A percentile compares a stretch with the other conserved stretches of the same genome.
phyloP scores from a whole-genome alignment of 1,140 invertebrate species.

The Platorchestia sp. region DNA sequence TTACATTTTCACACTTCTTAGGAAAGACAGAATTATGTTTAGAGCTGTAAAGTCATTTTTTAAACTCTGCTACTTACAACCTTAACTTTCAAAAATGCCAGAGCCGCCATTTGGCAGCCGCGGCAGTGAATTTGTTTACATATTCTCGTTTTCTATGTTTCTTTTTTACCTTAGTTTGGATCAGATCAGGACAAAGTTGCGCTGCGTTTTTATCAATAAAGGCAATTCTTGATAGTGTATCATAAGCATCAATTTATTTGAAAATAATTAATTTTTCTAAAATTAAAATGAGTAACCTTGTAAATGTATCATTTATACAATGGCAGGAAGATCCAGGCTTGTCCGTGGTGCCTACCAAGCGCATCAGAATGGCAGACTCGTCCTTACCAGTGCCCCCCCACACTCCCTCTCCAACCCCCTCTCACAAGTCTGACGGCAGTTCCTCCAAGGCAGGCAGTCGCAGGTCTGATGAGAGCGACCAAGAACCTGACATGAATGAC shows the following conservation, averaged over 20 bases:
- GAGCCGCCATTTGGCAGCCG: too few species aligned
- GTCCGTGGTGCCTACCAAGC: slow-evolving; percentile 22
- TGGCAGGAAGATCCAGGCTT: neutral
- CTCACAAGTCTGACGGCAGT: slow-evolving; percentile 52
- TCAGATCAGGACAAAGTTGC: neutral
- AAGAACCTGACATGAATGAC: slow-evolving; percentile 60
- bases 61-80: too few species aligned
- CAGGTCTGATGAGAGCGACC: slow-evolving; percentile 57
- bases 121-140: neutral
- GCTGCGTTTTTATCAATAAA: neutral
- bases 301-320: neutral
- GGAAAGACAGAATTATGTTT: neutral
- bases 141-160: too few species aligned
- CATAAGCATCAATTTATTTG: neutral
- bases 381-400: slow-evolving; percentile 26
- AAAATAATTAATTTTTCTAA: neutral
- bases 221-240: neutral
- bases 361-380: neutral
- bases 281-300: neutral
- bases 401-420: slow-evolving; percentile 59
- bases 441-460: slow-evolving; percentile 44
- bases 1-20: too few species aligned
- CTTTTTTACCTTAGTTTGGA: too few species aligned
- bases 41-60: neutral
- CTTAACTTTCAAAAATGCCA: neutral